Base-by-base conservation (phyloP, 1,140 invertebrate genomes). In the Elysia chlorotica region DNA sequence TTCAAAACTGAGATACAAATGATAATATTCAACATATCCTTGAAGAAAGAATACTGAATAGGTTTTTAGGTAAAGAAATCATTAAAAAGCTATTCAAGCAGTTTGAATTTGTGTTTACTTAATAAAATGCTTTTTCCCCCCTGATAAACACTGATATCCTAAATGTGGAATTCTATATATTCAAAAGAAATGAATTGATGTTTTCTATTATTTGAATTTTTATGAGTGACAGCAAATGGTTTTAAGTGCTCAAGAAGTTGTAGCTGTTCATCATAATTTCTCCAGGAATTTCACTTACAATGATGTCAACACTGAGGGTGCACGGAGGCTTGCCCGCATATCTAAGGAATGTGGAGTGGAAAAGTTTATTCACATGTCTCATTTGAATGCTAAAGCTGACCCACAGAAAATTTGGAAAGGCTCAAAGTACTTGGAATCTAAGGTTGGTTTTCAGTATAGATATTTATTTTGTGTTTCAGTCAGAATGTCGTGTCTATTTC, bases 311-410 rank as follows among this genome's bases (percentile, higher is more conserved):
- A 80, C 83, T 19, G 78, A 82, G 6, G 86, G 84, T 30, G 83
- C 89, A 25, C 75, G 84, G 14, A 72, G 75, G 14, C 83, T 90
- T 73, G 89, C 89, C 19, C 74, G 82, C 25, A 77, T 89, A 69
- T 82, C 86, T n/a, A 80, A 82, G 38, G 88, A 90, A 74, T 81
- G 76, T 78, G 88, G 88, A n/a, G 88, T 90, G 2, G 82, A 89
- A 68, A 87, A 82, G 33, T 83, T 90, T 10, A 78, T 90, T 41
- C 89, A 90, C 76, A 73, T 90, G 14, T 89, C 88, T 25, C 82
- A 88, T 54, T 75, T 90, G 36, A 88, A 88, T 76, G 89, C 89
- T 2, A 81, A 80, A 28, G 75, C 76, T 3, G 77, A 83, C 30
- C 87, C 87, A n/a, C 78, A 81, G 71, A 37, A 65, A 53, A 78